Evolutionary conservation across 2,888 invertebrate genomes (phyloP).

Genomic region (Merodon equestris): DNA sequence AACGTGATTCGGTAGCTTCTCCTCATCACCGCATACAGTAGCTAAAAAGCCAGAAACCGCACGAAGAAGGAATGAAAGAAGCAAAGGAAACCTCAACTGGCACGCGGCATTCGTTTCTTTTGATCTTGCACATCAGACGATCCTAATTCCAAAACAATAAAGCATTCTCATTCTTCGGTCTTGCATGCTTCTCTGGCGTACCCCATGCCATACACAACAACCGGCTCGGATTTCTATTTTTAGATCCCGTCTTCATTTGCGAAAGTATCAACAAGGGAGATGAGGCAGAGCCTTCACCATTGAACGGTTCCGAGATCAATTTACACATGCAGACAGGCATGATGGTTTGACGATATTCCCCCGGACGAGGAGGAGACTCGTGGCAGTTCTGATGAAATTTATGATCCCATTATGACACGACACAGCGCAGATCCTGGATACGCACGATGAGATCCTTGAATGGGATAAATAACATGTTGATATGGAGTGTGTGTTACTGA

Average conservation of each 20-base stretch:
- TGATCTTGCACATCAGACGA: slow-evolving; percentile 53
- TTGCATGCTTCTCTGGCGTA: neutral
- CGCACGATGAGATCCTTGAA: slow-evolving; percentile 41
- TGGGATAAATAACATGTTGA: slow-evolving; percentile 52
- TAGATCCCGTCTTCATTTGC: slow-evolving; percentile 34
- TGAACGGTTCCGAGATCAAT: slow-evolving; percentile 42
- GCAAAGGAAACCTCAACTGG: slow-evolving; percentile 8
- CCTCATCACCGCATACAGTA: slow-evolving; percentile 7
- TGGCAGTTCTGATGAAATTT: slow-evolving; percentile 46
- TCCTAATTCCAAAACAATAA: slow-evolving; percentile 9
- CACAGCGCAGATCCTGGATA: slow-evolving; percentile 32
- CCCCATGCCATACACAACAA: neutral
- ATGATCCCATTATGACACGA: slow-evolving; percentile 49
- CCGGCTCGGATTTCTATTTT: slow-evolving; percentile 43
- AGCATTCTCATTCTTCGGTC: neutral
- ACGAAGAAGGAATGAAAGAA: slow-evolving; percentile 5
- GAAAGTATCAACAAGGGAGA: neutral
- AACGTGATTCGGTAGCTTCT: slow-evolving; percentile 21
- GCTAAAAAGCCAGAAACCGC: slow-evolving; percentile 4
- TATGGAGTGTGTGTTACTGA: slow-evolving; percentile 22
- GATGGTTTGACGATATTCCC: no score
- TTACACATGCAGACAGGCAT: slow-evolving; percentile 16
- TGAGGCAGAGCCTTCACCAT: neutral
- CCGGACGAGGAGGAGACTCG: slow-evolving; percentile 11
- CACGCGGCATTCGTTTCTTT: slow-evolving; percentile 54